These are phyloP conservation scores for Corythoichthys intestinalis DNA, from an alignment of 2,113 vertebrate genomes.

Conservation along the genomic window DNA sequence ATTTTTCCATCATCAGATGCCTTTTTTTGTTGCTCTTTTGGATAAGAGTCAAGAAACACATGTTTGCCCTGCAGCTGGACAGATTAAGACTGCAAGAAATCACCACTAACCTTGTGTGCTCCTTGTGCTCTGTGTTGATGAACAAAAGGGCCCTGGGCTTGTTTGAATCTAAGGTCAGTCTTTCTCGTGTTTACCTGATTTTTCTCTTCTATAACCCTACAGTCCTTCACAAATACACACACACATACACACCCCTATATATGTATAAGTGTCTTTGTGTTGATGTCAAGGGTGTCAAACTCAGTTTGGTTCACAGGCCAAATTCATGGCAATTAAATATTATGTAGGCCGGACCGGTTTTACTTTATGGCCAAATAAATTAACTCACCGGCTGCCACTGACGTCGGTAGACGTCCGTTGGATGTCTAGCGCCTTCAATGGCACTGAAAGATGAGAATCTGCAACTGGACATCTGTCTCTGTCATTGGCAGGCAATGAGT, in stretches of 20 bases:
- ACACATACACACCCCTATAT: not conserved
- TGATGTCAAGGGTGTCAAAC: too few species aligned
- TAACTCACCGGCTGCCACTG: too few species aligned
- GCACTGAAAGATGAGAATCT: too few species aligned
- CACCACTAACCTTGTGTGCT: conserved; percentile 54
- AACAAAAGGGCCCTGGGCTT: conserved; percentile 50
- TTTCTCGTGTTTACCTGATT: conserved; percentile 28
- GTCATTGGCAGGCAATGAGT: too few species aligned
- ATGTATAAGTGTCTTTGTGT: too few species aligned
- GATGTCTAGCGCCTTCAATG: too few species aligned
- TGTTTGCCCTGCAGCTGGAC: conserved; percentile 63
- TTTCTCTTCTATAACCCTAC: conserved; percentile 6
- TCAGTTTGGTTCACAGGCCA: too few species aligned
- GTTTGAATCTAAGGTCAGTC: conserved; percentile 48
- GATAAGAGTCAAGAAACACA: conserved; percentile 59
- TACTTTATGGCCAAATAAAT: too few species aligned
- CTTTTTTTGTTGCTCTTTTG: conserved; percentile 43
- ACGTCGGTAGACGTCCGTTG: too few species aligned
- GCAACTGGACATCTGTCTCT: too few species aligned
- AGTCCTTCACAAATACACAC: conserved; percentile 6
- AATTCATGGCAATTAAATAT: too few species aligned
- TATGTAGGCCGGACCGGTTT: too few species aligned
- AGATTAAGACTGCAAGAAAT: conserved; percentile 60
- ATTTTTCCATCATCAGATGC: conserved; percentile 36
- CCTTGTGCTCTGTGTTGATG: conserved; percentile 59